phyloP scores from a whole-genome alignment of 2,797 vertebrate species.

The Momotus momota region DNA sequence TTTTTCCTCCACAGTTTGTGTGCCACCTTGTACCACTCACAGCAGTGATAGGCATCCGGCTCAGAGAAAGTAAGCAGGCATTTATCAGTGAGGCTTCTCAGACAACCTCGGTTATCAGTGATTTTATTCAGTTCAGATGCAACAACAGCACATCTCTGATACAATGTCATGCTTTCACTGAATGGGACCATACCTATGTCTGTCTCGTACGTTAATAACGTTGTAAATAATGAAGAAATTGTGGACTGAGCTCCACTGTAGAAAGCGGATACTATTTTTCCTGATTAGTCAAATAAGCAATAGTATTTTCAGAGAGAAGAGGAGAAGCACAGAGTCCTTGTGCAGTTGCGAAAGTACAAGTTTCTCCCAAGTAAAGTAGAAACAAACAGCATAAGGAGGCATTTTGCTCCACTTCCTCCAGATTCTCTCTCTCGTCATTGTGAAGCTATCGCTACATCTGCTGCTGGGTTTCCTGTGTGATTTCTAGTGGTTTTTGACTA shows the following conservation, averaged over 20 bases:
- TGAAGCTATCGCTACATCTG: neutral
- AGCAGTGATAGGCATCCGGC: neutral
- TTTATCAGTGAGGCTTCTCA: neutral
- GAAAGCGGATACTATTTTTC: neutral
- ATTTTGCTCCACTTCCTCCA: neutral
- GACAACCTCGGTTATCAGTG: neutral
- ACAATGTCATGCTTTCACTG: neutral
- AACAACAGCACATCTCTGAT: neutral
- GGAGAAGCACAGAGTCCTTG: neutral
- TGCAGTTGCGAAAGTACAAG: neutral
- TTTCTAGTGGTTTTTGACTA: neutral
- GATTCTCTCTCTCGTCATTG: neutral
- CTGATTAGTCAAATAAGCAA: neutral
- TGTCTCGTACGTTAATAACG: neutral
- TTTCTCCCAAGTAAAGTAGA: neutral
- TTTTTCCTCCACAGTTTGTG: neutral
- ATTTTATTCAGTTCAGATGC: neutral
- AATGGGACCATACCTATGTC: neutral
- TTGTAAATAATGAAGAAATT: neutral
- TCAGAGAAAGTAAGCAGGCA: neutral
- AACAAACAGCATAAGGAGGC: neutral
- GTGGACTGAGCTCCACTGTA: neutral
- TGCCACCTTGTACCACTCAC: neutral
- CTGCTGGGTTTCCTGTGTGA: neutral
- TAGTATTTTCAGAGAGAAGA: neutral